phyloP scores from a whole-genome alignment of 37 sponge, comb jelly and placozoan genomes.

The Ianthella basta region DNA sequence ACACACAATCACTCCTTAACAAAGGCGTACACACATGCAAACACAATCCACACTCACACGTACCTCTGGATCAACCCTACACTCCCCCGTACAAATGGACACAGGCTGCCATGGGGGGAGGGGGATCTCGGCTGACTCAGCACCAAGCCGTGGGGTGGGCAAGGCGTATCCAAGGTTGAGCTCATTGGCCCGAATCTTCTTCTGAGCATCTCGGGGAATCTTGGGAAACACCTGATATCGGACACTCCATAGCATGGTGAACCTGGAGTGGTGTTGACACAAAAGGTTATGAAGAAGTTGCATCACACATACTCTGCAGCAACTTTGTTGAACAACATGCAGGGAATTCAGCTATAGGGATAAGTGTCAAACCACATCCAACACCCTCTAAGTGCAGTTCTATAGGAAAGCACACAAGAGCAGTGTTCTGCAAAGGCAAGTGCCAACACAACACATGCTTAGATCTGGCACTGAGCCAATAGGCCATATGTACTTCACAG shows the following conservation, averaged over 20 bases:
- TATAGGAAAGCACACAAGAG: no score
- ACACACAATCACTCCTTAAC: no score
- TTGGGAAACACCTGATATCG: slow-evolving; percentile 28
- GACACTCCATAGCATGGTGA: slow-evolving; percentile 17
- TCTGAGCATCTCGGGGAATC: slow-evolving; percentile 15
- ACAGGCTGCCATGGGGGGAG: slow-evolving; percentile 59
- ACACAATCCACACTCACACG: not conserved
- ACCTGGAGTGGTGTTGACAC: not conserved
- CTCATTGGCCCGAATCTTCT: not conserved
- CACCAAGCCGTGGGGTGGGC: slow-evolving; percentile 54
- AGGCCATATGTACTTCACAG: no score
- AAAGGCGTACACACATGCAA: no score
- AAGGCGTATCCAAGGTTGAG: slow-evolving; percentile 64
- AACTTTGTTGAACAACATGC: no score
- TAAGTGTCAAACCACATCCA: no score
- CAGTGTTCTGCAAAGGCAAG: no score
- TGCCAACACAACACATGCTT: no score
- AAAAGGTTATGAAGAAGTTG: not conserved
- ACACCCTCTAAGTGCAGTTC: no score
- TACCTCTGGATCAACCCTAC: slow-evolving; percentile 35
- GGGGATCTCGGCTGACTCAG: slow-evolving; percentile 35
- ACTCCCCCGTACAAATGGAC: slow-evolving; percentile 54
- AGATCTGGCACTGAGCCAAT: no score
- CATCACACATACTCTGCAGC: no score
- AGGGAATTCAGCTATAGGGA: no score